Conservation (phyloP, 2,113 vertebrate species). For the Pygoscelis adeliae region DNA sequence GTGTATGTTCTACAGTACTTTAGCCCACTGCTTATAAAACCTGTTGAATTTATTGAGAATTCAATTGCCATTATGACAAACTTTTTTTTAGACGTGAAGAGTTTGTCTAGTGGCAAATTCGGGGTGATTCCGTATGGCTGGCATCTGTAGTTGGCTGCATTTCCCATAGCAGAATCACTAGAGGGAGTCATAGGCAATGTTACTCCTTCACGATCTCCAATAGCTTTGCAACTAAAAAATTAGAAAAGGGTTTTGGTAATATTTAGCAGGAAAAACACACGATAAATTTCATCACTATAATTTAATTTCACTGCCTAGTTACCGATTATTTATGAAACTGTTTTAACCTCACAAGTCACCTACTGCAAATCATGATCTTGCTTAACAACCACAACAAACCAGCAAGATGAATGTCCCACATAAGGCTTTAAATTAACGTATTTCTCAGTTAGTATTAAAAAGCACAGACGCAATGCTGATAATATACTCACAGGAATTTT, state of each 20-base stretch:
- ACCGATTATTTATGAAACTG: not conserved
- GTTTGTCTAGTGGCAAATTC: not conserved
- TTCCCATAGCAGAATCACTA: conserved; percentile 29
- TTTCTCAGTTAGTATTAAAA: not conserved
- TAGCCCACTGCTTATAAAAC: not conserved
- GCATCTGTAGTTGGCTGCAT: not conserved
- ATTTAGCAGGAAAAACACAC: not conserved
- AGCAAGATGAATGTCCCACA: not conserved
- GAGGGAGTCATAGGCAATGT: conserved; percentile 45
- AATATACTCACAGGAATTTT: not conserved
- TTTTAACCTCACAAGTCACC: not conserved
- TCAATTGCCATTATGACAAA: not conserved
- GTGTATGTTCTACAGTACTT: not conserved
- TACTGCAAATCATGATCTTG: not conserved
- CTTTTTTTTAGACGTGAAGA: not conserved
- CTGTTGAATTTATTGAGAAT: not conserved
- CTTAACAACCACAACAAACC: not conserved
- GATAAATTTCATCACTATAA: not conserved
- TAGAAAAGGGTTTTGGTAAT: not conserved
- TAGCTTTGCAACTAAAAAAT: not conserved
- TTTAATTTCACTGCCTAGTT: not conserved
- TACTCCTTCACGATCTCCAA: not conserved
- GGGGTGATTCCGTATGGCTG: not conserved
- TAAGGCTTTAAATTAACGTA: not conserved
- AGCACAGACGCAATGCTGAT: not conserved